A percentile compares a stretch with the other conserved stretches of the same genome.
These are phyloP conservation scores for Pseudopodoces humilis DNA, from an alignment of 2,113 vertebrate genomes.

Conservation along the genomic window DNA sequence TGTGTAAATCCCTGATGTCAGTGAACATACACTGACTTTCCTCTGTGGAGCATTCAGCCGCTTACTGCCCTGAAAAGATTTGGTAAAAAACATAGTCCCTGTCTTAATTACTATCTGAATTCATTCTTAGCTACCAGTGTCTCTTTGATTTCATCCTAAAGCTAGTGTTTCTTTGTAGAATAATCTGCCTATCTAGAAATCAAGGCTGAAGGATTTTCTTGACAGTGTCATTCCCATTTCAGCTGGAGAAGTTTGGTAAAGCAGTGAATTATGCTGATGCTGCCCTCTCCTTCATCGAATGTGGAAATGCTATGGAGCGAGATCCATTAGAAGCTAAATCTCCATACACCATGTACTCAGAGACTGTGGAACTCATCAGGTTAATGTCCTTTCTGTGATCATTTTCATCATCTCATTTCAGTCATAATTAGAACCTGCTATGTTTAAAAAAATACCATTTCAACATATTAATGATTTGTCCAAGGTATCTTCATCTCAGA, in stretches of 20 bases:
- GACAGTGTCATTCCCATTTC: conserved; percentile 60
- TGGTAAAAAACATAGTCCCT: neutral
- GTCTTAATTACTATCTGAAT: neutral
- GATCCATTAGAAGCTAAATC: conserved; percentile 97
- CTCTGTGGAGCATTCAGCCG: neutral
- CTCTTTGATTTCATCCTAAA: neutral
- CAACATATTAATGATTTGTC: conserved; percentile 75
- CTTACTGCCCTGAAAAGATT: neutral
- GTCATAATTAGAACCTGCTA: conserved; percentile 73
- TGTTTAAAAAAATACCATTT: conserved; percentile 76
- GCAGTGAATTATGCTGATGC: conserved; percentile 97
- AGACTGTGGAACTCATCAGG: conserved; percentile 99
- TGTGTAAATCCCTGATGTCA: neutral
- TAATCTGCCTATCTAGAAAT: neutral
- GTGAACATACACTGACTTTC: neutral
- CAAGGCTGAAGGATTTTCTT: conserved; percentile 15
- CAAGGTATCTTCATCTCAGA: conserved; percentile 76
- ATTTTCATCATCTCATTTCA: conserved; percentile 74
- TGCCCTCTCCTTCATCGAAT: conserved; percentile 96
- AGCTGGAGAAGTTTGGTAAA: conserved; percentile 98
- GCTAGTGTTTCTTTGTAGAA: neutral
- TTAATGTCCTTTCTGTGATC: conserved; percentile 76
- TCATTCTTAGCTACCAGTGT: neutral
- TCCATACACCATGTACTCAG: conserved; percentile 98
- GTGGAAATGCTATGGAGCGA: conserved; percentile 96